Evolutionary conservation across 2,888 invertebrate genomes (phyloP).

Genomic region (Cremastobaeus sp.): DNA sequence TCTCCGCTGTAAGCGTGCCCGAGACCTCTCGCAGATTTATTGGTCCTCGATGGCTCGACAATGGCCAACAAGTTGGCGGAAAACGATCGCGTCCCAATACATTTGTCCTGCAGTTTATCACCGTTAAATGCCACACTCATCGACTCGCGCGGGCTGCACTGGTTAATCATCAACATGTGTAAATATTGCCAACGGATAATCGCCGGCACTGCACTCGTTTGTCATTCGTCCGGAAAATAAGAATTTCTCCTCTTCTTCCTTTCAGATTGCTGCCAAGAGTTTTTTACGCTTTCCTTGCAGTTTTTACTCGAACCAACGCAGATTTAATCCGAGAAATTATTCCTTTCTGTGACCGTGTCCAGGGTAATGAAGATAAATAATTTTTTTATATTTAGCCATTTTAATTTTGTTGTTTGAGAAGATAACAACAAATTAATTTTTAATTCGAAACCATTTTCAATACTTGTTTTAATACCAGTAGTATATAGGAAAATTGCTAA

Average conservation of each 20-base stretch:
- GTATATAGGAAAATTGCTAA: too few relatives aligned
- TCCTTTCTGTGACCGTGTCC: too few relatives aligned
- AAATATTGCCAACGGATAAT: slow-evolving; percentile 44
- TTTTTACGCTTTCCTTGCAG: too few relatives aligned
- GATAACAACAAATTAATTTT: too few relatives aligned
- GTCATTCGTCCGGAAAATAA: slow-evolving; percentile 21
- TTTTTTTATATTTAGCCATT: too few relatives aligned
- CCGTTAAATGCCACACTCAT: slow-evolving; percentile 50
- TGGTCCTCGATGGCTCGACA: slow-evolving; percentile 75
- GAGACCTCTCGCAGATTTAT: slow-evolving; percentile 73
- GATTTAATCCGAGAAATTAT: too few relatives aligned
- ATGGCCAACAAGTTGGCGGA: slow-evolving; percentile 78
- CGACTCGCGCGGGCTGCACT: slow-evolving; percentile 29
- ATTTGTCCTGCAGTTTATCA: slow-evolving; percentile 45
- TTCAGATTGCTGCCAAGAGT: too few relatives aligned
- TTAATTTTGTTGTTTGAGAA: too few relatives aligned
- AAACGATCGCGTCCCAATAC: slow-evolving; percentile 68
- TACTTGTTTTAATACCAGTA: too few relatives aligned
- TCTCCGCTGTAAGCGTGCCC: slow-evolving; percentile 65
- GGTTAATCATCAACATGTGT: slow-evolving; percentile 32
- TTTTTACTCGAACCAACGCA: too few relatives aligned
- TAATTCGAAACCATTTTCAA: too few relatives aligned
- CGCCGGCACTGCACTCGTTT: slow-evolving; percentile 22
- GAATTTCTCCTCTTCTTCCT: background rate
- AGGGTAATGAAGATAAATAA: too few relatives aligned